Evolutionary conservation across 2,888 invertebrate genomes (phyloP).

Genomic region (Limnephilus marmoratus): DNA sequence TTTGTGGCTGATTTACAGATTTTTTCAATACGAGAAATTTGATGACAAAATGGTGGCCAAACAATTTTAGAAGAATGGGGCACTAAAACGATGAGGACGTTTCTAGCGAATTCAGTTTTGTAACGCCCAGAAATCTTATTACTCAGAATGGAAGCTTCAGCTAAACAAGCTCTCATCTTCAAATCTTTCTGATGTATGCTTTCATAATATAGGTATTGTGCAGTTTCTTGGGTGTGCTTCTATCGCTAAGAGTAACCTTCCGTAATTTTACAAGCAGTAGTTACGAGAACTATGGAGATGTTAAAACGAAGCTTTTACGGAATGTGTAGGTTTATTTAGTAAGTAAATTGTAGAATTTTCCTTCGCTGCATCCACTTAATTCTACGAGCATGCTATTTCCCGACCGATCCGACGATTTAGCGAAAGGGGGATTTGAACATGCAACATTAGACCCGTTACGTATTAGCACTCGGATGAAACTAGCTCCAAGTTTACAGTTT

Average conservation of each 20-base stretch:
- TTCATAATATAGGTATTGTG: not conserved
- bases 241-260: not conserved
- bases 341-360: not conserved
- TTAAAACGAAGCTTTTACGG: too few species aligned
- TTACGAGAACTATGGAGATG: too few species aligned
- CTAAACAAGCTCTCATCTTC: not conserved
- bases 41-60: too few species aligned
- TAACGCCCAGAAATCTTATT: not conserved
- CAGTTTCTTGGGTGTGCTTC: not conserved
- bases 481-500: not conserved
- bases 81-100: too few species aligned
- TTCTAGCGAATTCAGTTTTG: not conserved
- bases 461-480: slow-evolving; percentile 33
- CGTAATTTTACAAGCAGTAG: not conserved
- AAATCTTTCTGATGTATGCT: not conserved
- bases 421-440: slow-evolving; percentile 41
- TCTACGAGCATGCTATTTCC: not conserved
- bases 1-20: too few species aligned
- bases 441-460: slow-evolving; percentile 41
- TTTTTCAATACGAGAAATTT: too few species aligned
- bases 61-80: too few species aligned
- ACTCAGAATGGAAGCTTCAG: not conserved
- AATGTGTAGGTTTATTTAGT: too few species aligned
- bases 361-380: not conserved
- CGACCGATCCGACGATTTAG: slow-evolving; percentile 19